Base-by-base conservation (phyloP, 2,797 vertebrate genomes). In the Aldrovandia affinis region DNA sequence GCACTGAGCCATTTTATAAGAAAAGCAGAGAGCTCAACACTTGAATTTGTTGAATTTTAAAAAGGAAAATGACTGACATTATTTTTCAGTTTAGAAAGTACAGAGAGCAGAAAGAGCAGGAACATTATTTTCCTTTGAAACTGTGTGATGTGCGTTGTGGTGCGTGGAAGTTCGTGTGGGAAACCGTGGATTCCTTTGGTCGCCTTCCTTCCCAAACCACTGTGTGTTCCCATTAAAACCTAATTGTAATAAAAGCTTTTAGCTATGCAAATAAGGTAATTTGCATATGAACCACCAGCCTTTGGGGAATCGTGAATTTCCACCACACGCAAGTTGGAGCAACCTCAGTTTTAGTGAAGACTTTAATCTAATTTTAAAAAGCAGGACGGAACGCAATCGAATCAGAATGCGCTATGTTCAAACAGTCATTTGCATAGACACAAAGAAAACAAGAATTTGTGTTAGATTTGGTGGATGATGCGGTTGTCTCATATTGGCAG, bases 361-460 rank as follows among this genome's bases (percentile, higher is more conserved):
- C 90, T 93, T 92, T 93, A 93, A 94, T 95, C 91, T 89, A 86
- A 93, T 93, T 94, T 92, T 93, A 90, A 91, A 94, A 94, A 92
- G 91, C 88, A 92, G 90, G 83, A 92, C 90, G 86, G 88, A 93
- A 89, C 87, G 88, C 91, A 95, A 93, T 95, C 93, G 93, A 92
- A 93, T 92, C 61, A 44, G 89, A 94, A 93, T 93, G 88, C 85
- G 84, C 90, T 89, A 92, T 90, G 93, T 91, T 92, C 93, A 94
- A 95, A 94, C 93, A 94, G 90, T 91, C 87, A 95, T 95, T 95
- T 92, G 90, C 94, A 95, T 96, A 93, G 92, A 93, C 88, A 94
- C 91, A 94, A 95, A 94, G 93, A 91, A 90, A 91, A 93, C 86
- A 92, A 86, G 90, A 91, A 92, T 91, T 90, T 88, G 90, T 90